Percentiles rank a stretch among this genome's conserved stretches.
These are phyloP conservation scores for Zoanthus gigantus DNA, from an alignment of 92 coral and sea anemone genomes.

Conservation along the genomic window DNA sequence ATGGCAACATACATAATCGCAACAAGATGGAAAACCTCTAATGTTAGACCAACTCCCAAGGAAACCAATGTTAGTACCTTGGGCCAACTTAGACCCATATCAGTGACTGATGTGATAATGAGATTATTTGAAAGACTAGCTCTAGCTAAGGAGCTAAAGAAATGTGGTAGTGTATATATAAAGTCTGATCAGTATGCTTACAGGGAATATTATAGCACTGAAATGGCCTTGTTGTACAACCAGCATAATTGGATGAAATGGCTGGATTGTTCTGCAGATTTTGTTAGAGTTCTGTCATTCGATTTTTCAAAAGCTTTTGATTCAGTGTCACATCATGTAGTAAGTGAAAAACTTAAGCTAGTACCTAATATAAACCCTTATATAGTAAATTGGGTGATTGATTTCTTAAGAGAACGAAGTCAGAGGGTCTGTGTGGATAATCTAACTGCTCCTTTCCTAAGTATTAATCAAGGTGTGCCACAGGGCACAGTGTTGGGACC, in stretches of 20 bases:
- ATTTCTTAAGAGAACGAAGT: not conserved
- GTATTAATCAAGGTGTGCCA: too few relatives aligned
- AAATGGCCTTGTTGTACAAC: constrained; percentile 1
- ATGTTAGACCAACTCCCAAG: not conserved
- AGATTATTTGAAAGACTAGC: constrained; percentile 35
- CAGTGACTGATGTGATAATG: constrained; percentile 40
- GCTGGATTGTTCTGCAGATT: constrained; percentile 39
- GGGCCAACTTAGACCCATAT: constrained; percentile 41
- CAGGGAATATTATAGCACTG: constrained; percentile 9
- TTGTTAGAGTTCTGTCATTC: constrained; percentile 14
- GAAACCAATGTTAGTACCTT: not conserved
- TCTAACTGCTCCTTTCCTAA: not conserved
- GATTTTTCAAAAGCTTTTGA: too few relatives aligned
- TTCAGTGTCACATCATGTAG: too few relatives aligned
- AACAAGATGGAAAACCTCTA: not conserved
- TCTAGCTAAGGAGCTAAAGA: not conserved
- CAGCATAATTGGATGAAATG: too few relatives aligned
- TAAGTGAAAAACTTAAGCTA: too few relatives aligned
- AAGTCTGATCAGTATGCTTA: constrained; percentile 48
- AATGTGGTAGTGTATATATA: too few relatives aligned
- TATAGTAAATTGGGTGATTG: not conserved
- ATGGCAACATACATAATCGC: not conserved
- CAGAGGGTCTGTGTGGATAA: not conserved
- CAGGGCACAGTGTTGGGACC: not conserved
- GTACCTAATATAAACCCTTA: not conserved